Conservation (phyloP, 2,113 vertebrate species). For the Glaucidium brasilianum region DNA sequence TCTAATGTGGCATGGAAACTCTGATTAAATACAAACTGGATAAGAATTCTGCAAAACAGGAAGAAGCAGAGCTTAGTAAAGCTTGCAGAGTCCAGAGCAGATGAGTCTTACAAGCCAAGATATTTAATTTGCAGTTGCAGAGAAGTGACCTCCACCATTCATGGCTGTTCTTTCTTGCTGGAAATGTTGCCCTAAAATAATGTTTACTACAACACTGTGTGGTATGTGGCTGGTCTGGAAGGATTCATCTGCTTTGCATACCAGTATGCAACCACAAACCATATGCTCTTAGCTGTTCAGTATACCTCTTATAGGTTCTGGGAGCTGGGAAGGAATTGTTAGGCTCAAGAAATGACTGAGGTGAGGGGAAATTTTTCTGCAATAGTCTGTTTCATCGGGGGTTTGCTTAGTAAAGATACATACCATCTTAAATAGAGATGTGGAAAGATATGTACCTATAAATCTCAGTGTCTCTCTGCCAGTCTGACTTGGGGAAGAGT, state of each 20-base stretch:
- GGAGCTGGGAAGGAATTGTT: neutral
- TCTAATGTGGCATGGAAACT: neutral
- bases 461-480: neutral
- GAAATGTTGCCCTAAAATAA: neutral
- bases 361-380: neutral
- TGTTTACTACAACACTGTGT: neutral
- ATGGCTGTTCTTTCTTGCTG: neutral
- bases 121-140: neutral
- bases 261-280: conserved; percentile 9
- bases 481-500: neutral
- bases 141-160: neutral
- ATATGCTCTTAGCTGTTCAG: neutral
- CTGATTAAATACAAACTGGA: neutral
- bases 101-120: neutral
- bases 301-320: neutral
- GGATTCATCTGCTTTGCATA: neutral
- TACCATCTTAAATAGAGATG: neutral
- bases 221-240: neutral
- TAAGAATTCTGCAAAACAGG: neutral
- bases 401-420: conserved; percentile 2
- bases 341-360: neutral
- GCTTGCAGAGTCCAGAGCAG: neutral
- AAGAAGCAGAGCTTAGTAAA: neutral
- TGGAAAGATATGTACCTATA: neutral
- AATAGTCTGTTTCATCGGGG: neutral